A percentile compares a stretch with the other conserved stretches of the same genome.
These are phyloP conservation scores for Rotaria socialis DNA, from an alignment of 2,888 invertebrate species.

Conservation along the genomic window DNA sequence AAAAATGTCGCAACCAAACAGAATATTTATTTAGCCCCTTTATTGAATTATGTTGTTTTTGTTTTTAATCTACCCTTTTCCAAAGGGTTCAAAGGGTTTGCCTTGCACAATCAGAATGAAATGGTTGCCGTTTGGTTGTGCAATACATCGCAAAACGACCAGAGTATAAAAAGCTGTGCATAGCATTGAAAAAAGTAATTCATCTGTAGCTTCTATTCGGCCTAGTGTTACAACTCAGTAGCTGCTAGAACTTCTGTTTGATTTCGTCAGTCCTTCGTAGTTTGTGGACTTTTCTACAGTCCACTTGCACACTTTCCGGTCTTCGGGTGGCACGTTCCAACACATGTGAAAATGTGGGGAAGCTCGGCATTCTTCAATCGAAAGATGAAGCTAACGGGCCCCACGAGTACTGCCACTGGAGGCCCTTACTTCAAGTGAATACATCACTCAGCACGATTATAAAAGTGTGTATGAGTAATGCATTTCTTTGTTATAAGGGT, in stretches of 20 bases:
- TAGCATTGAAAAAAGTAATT: not conserved
- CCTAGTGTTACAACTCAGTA: not conserved
- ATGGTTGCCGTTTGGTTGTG: not conserved
- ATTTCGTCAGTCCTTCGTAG: not conserved
- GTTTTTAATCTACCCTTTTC: too few relatives aligned
- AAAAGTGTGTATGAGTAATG: not conserved
- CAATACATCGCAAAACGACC: not conserved
- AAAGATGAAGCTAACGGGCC: conserved; percentile 20
- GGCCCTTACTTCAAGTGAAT: not conserved
- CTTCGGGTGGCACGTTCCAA: conserved; percentile 29
- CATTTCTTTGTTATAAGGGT: not conserved
- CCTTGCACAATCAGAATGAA: not conserved
- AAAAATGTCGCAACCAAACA: too few relatives aligned
- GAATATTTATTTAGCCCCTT: too few relatives aligned
- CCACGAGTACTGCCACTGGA: conserved; percentile 2
- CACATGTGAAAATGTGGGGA: conserved; percentile 1
- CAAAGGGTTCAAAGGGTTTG: too few relatives aligned
- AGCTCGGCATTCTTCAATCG: conserved; percentile 1
- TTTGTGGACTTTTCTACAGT: not conserved
- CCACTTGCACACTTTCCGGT: not conserved
- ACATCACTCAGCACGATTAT: not conserved
- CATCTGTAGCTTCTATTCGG: not conserved
- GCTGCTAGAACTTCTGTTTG: not conserved
- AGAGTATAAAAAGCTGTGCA: not conserved
- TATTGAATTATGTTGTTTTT: too few relatives aligned